These are phyloP conservation scores for Aporophyla lueneburgensis DNA, from an alignment of 2,888 invertebrate genomes.

Conservation along the genomic window DNA sequence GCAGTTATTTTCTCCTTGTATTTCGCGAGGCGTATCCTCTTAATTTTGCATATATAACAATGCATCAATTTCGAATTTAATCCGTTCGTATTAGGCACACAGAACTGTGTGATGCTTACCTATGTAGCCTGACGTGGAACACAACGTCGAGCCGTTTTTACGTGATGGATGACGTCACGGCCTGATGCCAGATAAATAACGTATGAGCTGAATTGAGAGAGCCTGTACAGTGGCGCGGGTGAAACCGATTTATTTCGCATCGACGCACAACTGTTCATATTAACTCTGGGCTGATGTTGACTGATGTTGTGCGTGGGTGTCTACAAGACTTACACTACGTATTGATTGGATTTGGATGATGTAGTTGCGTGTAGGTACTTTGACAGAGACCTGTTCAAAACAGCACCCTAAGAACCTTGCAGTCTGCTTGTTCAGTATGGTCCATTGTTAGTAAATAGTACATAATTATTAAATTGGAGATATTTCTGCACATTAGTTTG, in stretches of 20 bases:
- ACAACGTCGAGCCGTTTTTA: constrained; percentile 29
- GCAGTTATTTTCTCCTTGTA: neutral
- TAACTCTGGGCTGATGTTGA: constrained; percentile 39
- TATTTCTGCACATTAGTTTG: neutral
- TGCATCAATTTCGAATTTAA: constrained; percentile 7
- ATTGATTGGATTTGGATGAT: constrained; percentile 22
- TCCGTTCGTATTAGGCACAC: neutral
- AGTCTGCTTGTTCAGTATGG: neutral
- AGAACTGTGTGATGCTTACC: constrained; percentile 15
- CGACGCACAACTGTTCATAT: constrained; percentile 39
- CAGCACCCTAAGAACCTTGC: neutral
- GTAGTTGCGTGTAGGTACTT: neutral
- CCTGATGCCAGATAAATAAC: constrained; percentile 60
- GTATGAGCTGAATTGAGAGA: constrained; percentile 58
- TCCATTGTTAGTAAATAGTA: neutral
- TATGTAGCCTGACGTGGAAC: constrained; percentile 8
- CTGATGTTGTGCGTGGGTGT: constrained; percentile 26
- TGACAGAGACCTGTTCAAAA: constrained; percentile 4
- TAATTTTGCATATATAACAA: neutral
- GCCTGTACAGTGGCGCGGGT: constrained; percentile 26
- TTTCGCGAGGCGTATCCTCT: neutral
- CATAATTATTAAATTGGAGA: neutral
- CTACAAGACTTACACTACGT: constrained; percentile 10
- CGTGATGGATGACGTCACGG: constrained; percentile 63
- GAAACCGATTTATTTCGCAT: constrained; percentile 47